phyloP scores from a whole-genome alignment of 2,113 vertebrate genomes.

The Phaetusa simplex region DNA sequence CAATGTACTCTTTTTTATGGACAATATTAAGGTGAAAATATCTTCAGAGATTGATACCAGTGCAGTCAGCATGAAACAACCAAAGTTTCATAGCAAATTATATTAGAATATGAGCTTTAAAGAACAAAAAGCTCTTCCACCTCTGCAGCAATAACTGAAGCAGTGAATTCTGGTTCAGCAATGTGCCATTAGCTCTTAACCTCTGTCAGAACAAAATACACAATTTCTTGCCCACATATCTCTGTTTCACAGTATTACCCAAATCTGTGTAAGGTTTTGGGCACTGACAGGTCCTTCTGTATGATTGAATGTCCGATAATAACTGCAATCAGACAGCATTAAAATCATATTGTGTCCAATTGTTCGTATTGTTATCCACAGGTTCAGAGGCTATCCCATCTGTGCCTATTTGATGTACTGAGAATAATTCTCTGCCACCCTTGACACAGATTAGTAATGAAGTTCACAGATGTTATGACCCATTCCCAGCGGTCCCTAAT shows the following conservation, averaged over 20 bases:
- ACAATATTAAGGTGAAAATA: not conserved
- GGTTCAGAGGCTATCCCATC: not conserved
- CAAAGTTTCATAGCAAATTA: not conserved
- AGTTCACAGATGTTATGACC: not conserved
- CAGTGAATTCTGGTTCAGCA: not conserved
- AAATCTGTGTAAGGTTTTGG: not conserved
- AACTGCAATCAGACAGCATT: not conserved
- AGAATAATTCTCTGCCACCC: not conserved
- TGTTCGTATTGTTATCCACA: accelerated
- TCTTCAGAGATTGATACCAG: not conserved
- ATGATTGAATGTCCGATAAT: not conserved
- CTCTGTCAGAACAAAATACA: not conserved
- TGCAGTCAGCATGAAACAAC: not conserved
- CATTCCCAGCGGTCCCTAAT: not conserved
- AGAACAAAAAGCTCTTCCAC: not conserved
- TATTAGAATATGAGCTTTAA: not conserved
- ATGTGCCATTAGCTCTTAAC: not conserved
- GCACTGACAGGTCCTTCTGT: not conserved
- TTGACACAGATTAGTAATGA: not conserved
- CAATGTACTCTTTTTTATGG: not conserved
- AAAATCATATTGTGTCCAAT: not conserved
- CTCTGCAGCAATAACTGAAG: not conserved
- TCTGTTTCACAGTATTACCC: not conserved
- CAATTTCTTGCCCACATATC: not conserved
- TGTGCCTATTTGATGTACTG: not conserved